These are phyloP conservation scores for Orthosia gothica DNA, from an alignment of 2,888 invertebrate genomes.

Conservation along the genomic window DNA sequence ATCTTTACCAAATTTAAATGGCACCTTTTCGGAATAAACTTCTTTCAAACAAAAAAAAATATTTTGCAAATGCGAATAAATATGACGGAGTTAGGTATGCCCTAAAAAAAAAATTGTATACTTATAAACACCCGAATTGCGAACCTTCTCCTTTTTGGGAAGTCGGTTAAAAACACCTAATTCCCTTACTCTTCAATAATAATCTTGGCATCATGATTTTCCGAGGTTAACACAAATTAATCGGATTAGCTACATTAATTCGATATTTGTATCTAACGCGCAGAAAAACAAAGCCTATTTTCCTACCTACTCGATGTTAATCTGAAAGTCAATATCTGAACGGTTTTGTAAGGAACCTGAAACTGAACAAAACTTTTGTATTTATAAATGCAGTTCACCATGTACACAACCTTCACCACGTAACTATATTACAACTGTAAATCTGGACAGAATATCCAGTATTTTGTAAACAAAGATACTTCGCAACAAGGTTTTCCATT, in stretches of 20 bases:
- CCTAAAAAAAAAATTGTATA: no score
- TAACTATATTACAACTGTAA: conserved; percentile 8
- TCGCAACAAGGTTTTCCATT: conserved; percentile 67
- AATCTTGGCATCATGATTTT: conserved; percentile 6
- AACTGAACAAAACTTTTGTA: not conserved
- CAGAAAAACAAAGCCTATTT: not conserved
- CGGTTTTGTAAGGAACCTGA: not conserved
- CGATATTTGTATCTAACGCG: not conserved
- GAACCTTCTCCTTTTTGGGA: no score
- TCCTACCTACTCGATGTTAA: not conserved
- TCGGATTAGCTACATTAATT: conserved; percentile 20
- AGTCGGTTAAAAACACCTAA: no score
- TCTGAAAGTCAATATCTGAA: not conserved
- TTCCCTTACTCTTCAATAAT: conserved; percentile 15
- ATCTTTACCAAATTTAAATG: no score
- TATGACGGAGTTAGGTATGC: no score
- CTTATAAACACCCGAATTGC: no score
- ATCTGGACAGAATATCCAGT: conserved; percentile 31
- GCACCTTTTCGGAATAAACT: no score
- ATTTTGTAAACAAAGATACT: conserved; percentile 51
- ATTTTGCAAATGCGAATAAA: no score
- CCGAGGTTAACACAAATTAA: conserved; percentile 33
- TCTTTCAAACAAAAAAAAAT: no score
- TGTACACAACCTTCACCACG: not conserved
- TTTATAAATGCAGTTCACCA: no score